Conservation (phyloP, 1,140 invertebrate genomes). For the Meloidogyne hapla region DNA sequence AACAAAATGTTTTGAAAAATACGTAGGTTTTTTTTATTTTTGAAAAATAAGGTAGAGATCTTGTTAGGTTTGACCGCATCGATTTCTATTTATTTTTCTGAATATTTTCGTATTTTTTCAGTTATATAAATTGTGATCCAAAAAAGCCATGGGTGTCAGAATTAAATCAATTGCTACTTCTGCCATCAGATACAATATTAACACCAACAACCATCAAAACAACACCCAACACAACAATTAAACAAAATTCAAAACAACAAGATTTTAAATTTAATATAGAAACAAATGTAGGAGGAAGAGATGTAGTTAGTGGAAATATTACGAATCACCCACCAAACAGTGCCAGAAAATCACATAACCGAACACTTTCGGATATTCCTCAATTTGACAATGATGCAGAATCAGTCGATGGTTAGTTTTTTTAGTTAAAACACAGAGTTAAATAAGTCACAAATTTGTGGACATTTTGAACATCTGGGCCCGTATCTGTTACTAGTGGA, state of each 20-base stretch:
- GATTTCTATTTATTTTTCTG: too few relatives aligned
- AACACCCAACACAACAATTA: not conserved
- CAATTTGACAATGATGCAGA: too few relatives aligned
- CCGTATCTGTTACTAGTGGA: too few relatives aligned
- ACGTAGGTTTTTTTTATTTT: not conserved
- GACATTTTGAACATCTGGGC: too few relatives aligned
- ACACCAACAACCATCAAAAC: not conserved
- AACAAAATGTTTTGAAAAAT: not conserved
- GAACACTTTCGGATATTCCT: constrained; percentile 57
- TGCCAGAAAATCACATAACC: constrained; percentile 25
- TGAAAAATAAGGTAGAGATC: too few relatives aligned
- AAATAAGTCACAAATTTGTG: too few relatives aligned
- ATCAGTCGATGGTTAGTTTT: too few relatives aligned
- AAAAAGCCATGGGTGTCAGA: constrained; percentile 29
- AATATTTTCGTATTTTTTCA: not conserved
- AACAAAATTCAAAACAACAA: constrained; percentile 13
- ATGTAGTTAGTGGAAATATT: not conserved
- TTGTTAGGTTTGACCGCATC: too few relatives aligned
- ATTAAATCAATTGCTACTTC: constrained; percentile 23
- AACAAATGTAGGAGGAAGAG: not conserved
- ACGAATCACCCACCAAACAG: not conserved
- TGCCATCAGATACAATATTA: constrained; percentile 13
- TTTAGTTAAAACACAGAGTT: too few relatives aligned
- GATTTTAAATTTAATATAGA: not conserved
- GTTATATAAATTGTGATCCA: constrained; percentile 25